phyloP scores from a whole-genome alignment of 2,888 invertebrate species.

The Stratiomys singularior region DNA sequence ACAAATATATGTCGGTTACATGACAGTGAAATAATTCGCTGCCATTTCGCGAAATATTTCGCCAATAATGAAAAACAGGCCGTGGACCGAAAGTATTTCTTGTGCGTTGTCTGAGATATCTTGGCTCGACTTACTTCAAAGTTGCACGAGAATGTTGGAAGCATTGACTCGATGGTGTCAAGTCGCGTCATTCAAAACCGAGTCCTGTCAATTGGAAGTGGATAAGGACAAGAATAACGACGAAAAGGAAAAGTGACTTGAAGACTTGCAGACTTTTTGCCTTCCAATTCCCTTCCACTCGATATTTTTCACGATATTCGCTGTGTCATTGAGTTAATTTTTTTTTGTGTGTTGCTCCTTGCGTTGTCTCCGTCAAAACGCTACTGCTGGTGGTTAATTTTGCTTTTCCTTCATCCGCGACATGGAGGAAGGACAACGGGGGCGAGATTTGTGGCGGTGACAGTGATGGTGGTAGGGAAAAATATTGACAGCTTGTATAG shows the following conservation, averaged over 20 bases:
- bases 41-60: slow-evolving; percentile 16
- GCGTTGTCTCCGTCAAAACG: too few species aligned
- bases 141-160: neutral
- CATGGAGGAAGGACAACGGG: too few species aligned
- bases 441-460: too few species aligned
- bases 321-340: slow-evolving; percentile 29
- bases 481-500: too few species aligned
- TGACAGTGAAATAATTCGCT: slow-evolving; percentile 28
- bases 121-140: neutral
- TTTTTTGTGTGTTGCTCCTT: slow-evolving; percentile 8
- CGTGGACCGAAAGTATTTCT: slow-evolving; percentile 19
- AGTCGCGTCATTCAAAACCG: neutral
- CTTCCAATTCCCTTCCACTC: slow-evolving; percentile 1
- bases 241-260: neutral
- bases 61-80: slow-evolving; percentile 28
- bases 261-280: neutral
- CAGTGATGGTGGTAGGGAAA: too few species aligned
- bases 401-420: neutral
- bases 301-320: slow-evolving; percentile 16
- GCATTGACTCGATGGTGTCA: neutral
- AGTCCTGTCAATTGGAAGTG: neutral
- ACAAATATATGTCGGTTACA: neutral
- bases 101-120: neutral
- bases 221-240: neutral
- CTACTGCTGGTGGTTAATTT: neutral